phyloP scores from a whole-genome alignment of 2,888 invertebrate species.

The Morpho achilles region DNA sequence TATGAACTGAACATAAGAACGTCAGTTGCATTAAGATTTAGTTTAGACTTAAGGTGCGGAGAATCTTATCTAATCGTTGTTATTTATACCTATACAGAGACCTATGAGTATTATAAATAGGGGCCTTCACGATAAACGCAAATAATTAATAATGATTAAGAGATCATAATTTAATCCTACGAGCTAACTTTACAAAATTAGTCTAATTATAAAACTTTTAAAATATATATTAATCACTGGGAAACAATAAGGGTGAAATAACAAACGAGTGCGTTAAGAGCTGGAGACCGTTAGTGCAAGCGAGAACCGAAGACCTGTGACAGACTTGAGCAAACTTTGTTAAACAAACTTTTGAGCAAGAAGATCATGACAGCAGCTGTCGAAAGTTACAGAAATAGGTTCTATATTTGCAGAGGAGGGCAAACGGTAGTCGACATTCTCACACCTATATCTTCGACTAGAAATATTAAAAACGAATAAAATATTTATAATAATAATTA shows the following conservation, averaged over 20 bases:
- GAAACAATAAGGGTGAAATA: slow-evolving; percentile 43
- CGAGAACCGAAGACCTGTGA: slow-evolving; percentile 12
- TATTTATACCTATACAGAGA: slow-evolving; percentile 62
- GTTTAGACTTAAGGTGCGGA: slow-evolving; percentile 35
- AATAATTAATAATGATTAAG: slow-evolving; percentile 79
- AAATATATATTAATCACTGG: slow-evolving; percentile 61
- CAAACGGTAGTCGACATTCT: slow-evolving; percentile 60
- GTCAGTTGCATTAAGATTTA: neutral
- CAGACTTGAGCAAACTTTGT: slow-evolving; percentile 71
- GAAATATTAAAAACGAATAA: slow-evolving; percentile 67
- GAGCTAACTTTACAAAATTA: slow-evolving; percentile 70
- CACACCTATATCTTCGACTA: slow-evolving; percentile 69
- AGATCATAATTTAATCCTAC: slow-evolving; percentile 77
- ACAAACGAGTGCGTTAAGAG: slow-evolving; percentile 42
- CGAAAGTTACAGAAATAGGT: slow-evolving; percentile 47
- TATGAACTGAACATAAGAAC: neutral
- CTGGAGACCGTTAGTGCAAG: slow-evolving; percentile 18
- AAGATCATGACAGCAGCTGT: slow-evolving; percentile 63
- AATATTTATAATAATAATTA: slow-evolving; percentile 51
- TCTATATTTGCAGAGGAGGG: slow-evolving; percentile 41
- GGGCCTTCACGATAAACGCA: slow-evolving; percentile 63
- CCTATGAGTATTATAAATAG: slow-evolving; percentile 79
- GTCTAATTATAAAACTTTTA: slow-evolving; percentile 68
- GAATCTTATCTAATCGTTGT: slow-evolving; percentile 37
- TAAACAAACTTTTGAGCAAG: slow-evolving; percentile 74